phyloP scores from a whole-genome alignment of 2,113 vertebrate genomes.

The Chaenocephalus aceratus region DNA sequence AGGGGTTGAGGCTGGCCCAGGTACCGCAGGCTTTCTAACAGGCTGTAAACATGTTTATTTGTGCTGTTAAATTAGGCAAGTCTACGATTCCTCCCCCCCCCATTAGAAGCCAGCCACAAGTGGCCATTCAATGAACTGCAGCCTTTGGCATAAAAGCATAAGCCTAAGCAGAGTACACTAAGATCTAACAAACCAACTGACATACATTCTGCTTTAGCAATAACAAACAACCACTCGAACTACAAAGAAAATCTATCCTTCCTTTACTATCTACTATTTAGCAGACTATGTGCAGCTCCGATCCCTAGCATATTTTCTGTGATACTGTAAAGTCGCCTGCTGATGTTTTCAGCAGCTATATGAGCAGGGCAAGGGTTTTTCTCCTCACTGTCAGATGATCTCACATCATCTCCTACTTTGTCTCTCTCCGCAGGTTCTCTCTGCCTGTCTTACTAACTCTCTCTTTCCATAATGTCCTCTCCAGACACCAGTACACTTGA shows the following conservation, averaged over 20 bases:
- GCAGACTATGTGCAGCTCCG: neutral
- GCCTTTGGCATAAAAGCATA: too few relatives aligned
- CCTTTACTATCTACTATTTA: neutral
- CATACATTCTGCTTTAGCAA: constrained; percentile 1
- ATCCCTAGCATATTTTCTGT: constrained; percentile 13
- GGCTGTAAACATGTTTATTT: too few relatives aligned
- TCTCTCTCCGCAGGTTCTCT: constrained; percentile 53
- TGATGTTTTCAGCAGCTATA: constrained; percentile 27
- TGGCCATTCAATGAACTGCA: too few relatives aligned
- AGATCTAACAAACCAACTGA: neutral
- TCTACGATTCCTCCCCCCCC: too few relatives aligned
- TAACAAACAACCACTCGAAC: neutral
- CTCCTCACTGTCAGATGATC: constrained; percentile 50
- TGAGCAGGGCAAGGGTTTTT: constrained; percentile 11
- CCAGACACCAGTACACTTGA: constrained; percentile 80
- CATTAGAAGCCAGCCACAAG: too few relatives aligned
- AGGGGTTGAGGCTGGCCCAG: too few relatives aligned
- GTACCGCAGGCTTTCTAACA: too few relatives aligned
- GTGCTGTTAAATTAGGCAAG: too few relatives aligned
- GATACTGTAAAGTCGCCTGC: constrained; percentile 7
- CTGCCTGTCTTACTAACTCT: constrained; percentile 59
- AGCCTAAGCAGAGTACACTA: neutral
- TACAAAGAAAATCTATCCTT: neutral
- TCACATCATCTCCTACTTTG: constrained; percentile 44
- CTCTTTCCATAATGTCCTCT: constrained; percentile 76